Percentiles rank a stretch among this genome's conserved stretches.
Conservation (phyloP, 1,140 invertebrate genomes). For the Rhopalosiphum padi region DNA sequence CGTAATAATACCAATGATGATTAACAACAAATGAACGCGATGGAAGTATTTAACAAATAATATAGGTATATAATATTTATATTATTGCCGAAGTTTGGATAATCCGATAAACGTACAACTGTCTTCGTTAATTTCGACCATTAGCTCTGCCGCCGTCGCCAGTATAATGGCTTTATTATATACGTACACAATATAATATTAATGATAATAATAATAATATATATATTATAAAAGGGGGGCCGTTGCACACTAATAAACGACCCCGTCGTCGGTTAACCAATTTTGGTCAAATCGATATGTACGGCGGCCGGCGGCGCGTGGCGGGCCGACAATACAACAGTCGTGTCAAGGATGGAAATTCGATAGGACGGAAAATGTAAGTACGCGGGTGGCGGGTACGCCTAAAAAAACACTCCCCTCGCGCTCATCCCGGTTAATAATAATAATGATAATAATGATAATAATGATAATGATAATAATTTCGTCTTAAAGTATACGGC, state of each 20-base stretch:
- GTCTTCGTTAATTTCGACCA: slow-evolving; percentile 2
- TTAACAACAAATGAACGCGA: not conserved
- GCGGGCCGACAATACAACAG: not conserved
- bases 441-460: not conserved
- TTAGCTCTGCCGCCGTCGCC: not conserved
- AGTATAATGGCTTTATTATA: not conserved
- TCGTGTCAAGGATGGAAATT: not conserved
- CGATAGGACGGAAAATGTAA: slow-evolving; percentile 15
- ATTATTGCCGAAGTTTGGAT: not conserved
- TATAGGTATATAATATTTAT: not conserved
- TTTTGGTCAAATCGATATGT: slow-evolving; percentile 34
- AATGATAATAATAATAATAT: not conserved
- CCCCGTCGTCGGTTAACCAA: slow-evolving; percentile 17
- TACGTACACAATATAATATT: slow-evolving; percentile 4
- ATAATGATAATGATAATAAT: not conserved
- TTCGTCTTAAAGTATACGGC: not conserved
- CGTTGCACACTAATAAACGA: slow-evolving; percentile 13
- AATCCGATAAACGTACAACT: not conserved
- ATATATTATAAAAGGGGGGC: not conserved
- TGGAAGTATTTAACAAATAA: not conserved
- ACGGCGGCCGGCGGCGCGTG: not conserved
- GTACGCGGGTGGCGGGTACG: not conserved
- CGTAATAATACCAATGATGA: not conserved
- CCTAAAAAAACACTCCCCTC: not conserved
- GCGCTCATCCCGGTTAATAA: not conserved